Conservation (phyloP, 2,888 invertebrate genomes). For the Hofmannophila pseudospretella region DNA sequence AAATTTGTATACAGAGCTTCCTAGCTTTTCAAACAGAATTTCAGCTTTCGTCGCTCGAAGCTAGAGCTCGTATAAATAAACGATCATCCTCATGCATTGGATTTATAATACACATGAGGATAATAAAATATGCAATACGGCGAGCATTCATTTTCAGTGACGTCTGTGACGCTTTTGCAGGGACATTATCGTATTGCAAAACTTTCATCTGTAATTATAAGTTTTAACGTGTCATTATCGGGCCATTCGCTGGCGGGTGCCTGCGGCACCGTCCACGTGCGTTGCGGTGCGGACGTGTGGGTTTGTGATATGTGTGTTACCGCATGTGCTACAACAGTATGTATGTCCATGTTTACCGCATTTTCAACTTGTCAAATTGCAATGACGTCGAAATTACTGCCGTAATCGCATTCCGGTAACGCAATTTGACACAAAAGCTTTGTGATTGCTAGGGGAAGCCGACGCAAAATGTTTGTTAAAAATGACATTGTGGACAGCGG, state of each 20-base stretch:
- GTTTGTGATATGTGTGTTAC: too few species aligned
- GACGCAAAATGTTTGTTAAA: slow-evolving; percentile 20
- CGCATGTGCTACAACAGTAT: background rate
- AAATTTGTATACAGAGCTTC: slow-evolving; percentile 3
- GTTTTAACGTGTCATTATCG: slow-evolving; percentile 39
- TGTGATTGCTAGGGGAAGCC: slow-evolving; percentile 23
- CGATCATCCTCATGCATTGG: too few species aligned
- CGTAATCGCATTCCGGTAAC: slow-evolving; percentile 35
- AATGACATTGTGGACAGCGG: slow-evolving; percentile 20
- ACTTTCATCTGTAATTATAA: slow-evolving; percentile 31
- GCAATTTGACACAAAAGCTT: slow-evolving; percentile 31
- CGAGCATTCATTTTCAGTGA: slow-evolving; percentile 17
- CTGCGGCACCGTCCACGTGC: slow-evolving; percentile 7
- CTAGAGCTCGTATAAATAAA: background rate
- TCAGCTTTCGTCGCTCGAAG: background rate
- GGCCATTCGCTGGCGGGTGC: slow-evolving; percentile 9
- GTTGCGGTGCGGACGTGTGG: background rate
- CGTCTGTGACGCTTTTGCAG: slow-evolving; percentile 14
- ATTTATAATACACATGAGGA: slow-evolving; percentile 3
- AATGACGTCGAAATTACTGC: slow-evolving; percentile 33
- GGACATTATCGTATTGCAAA: slow-evolving; percentile 31
- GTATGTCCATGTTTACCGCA: background rate
- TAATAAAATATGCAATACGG: slow-evolving; percentile 16
- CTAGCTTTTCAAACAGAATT: background rate
- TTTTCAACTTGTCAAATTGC: slow-evolving; percentile 21